Evolutionary conservation across 2,797 vertebrate species (phyloP).

Genomic region (Ptychobarbus kaznakovi): DNA sequence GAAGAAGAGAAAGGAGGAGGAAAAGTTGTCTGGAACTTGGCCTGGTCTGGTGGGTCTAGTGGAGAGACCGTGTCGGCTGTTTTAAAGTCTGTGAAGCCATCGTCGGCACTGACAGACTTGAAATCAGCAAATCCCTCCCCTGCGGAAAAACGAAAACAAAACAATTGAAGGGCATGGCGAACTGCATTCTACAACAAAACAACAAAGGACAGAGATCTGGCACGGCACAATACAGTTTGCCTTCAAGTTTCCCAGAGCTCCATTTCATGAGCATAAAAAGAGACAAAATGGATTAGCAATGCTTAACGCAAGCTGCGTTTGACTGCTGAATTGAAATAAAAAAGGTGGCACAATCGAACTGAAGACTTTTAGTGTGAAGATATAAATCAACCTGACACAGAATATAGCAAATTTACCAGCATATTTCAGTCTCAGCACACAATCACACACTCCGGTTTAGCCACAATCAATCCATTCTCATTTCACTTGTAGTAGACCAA

Average conservation of each 20-base stretch:
- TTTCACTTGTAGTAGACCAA: background rate
- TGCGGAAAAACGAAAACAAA: conserved; percentile 67
- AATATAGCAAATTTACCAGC: conserved; percentile 6
- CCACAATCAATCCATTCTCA: conserved; percentile 8
- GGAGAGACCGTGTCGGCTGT: conserved; percentile 95
- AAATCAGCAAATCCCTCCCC: conserved; percentile 95
- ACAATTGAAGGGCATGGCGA: conserved; percentile 45
- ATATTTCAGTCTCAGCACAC: conserved; percentile 13
- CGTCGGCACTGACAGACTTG: conserved; percentile 87
- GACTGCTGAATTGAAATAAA: conserved; percentile 42
- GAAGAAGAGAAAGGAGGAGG: conserved; percentile 80
- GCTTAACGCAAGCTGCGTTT: conserved; percentile 28
- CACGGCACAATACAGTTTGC: conserved; percentile 37
- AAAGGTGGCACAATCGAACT: conserved; percentile 31
- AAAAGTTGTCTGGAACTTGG: conserved; percentile 88
- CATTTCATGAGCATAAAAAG: conserved; percentile 60
- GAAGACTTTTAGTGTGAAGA: conserved; percentile 30
- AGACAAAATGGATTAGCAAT: conserved; percentile 56
- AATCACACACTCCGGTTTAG: conserved; percentile 41
- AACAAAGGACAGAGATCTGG: conserved; percentile 5
- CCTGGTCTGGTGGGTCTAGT: conserved; percentile 88
- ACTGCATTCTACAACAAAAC: conserved; percentile 44
- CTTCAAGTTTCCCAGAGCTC: conserved; percentile 13
- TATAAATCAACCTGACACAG: conserved; percentile 61
- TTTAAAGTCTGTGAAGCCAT: conserved; percentile 98